Percentiles rank a stretch among this genome's conserved stretches.
Evolutionary conservation across 2,888 invertebrate genomes (phyloP).

Genomic region (Amphipoea lucens): DNA sequence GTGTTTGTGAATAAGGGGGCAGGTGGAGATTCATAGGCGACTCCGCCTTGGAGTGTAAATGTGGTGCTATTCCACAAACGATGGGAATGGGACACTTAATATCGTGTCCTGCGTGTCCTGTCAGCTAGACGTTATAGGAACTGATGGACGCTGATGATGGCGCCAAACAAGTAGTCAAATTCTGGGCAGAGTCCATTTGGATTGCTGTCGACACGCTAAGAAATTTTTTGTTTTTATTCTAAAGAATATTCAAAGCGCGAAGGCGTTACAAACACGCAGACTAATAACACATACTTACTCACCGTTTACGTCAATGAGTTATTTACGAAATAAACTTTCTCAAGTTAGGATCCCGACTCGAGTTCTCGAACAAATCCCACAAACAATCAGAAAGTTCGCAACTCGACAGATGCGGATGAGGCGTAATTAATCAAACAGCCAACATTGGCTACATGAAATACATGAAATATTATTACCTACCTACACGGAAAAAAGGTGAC

Average conservation of each 20-base stretch:
- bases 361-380: slow-evolving; percentile 68
- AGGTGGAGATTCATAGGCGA: too few relatives aligned
- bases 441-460: slow-evolving; percentile 36
- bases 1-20: too few relatives aligned
- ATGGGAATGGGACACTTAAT: too few relatives aligned
- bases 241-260: neutral
- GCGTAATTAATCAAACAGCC: slow-evolving; percentile 76
- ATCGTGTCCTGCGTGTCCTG: too few relatives aligned
- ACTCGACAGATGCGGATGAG: slow-evolving; percentile 75
- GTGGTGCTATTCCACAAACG: too few relatives aligned
- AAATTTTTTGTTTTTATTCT: neutral
- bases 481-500: too few relatives aligned
- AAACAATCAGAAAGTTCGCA: slow-evolving; percentile 74
- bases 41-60: too few relatives aligned
- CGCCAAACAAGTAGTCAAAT: too few relatives aligned
- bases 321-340: slow-evolving; percentile 71
- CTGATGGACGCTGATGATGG: too few relatives aligned
- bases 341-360: slow-evolving; percentile 67
- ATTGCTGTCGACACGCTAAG: too few relatives aligned
- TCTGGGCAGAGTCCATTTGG: too few relatives aligned
- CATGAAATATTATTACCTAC: slow-evolving; percentile 5
- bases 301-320: slow-evolving; percentile 51
- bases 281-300: slow-evolving; percentile 17
- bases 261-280: neutral
- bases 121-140: too few relatives aligned